These are phyloP conservation scores for Acromyrmex charruanus DNA, from an alignment of 1,140 invertebrate species.

Conservation along the genomic window DNA sequence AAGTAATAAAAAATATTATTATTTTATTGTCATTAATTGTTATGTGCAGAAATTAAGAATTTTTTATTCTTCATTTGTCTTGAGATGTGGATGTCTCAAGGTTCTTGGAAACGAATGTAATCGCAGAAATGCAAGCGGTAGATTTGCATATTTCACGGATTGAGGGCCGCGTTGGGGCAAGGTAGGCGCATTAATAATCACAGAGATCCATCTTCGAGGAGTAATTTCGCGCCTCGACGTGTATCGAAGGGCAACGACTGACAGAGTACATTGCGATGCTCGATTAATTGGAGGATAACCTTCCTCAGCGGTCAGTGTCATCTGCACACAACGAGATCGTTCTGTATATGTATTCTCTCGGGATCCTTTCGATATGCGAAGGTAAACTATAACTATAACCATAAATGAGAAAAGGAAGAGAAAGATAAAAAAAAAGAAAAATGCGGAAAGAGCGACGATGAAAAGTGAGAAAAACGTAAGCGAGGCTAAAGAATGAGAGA, in stretches of 20 bases:
- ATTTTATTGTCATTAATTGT: not conserved
- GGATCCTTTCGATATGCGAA: conserved; percentile 8
- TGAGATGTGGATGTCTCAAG: not conserved
- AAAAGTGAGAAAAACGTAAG: conserved; percentile 49
- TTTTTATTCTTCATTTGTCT: not conserved
- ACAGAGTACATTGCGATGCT: conserved; percentile 65
- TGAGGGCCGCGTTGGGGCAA: not conserved
- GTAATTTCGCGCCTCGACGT: conserved; percentile 69
- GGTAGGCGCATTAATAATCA: conserved; percentile 63
- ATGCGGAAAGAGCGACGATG: conserved; percentile 7
- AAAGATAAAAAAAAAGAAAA: not conserved
- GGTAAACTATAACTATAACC: not conserved
- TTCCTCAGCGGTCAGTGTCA: conserved; percentile 75
- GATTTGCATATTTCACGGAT: conserved; percentile 26
- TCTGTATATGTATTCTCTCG: not conserved
- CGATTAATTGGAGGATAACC: conserved; percentile 79
- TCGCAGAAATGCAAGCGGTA: conserved; percentile 47
- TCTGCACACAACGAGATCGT: conserved; percentile 68
- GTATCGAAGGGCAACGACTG: conserved; percentile 71
- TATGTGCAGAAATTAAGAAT: not conserved
- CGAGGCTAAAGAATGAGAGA: conserved; percentile 19
- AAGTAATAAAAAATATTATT: not conserved
- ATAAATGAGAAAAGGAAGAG: not conserved
- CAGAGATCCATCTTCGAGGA: conserved; percentile 31
- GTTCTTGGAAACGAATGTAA: conserved; percentile 62